Evolutionary conservation across 2,797 vertebrate species (phyloP), one percentile per base, ranked within the genome.

Genomic region (Masticophis lateralis): DNA sequence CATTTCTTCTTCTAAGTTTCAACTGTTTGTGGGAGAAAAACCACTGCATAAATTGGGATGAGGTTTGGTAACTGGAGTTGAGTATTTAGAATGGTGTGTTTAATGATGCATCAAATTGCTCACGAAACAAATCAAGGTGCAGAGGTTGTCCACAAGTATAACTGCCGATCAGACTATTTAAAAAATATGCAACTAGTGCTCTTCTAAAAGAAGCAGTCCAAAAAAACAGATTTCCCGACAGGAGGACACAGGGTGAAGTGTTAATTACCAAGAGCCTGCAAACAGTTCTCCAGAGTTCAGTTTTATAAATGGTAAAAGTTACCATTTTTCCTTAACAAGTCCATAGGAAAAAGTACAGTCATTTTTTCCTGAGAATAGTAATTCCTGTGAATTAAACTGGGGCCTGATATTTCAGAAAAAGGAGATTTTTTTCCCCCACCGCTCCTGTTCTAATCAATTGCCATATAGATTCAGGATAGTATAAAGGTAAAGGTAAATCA

Each of bases 211-310:
- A 66, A 66, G 4, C 61, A 13, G 61, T n/a, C 61, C 61, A n/a
- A 28, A 66, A 28, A 51, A n/a, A 66, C 1, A 66, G 11, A 13
- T 66, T 13, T 12, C 61, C 13, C 1, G 4, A 28, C 12, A 66
- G 47, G 86, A 95, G 92, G 60, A 93, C 22, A 9, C 90, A 94
- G 89, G 87, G 95, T 94, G 92, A 0, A 86, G 86, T 92, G 91
- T 88, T 96, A 94, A 96, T 94, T 94, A 59, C 37, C 94, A 60
- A 93, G 90, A 95, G 87, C 43, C 27, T 94, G 86, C 53, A 93
- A 96, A 93, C 0, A 87, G 32, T 88, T 93, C 79, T 56, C 28
- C 94, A 95, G 95, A 95, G 90, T 94, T 95, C 27, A 43, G 69
- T 25, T 37, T 56, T 22, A 90, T n/a, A 94, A 96, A 91, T 86